Base-by-base conservation (phyloP, 2,888 invertebrate genomes). In the Parnassius glacialis region DNA sequence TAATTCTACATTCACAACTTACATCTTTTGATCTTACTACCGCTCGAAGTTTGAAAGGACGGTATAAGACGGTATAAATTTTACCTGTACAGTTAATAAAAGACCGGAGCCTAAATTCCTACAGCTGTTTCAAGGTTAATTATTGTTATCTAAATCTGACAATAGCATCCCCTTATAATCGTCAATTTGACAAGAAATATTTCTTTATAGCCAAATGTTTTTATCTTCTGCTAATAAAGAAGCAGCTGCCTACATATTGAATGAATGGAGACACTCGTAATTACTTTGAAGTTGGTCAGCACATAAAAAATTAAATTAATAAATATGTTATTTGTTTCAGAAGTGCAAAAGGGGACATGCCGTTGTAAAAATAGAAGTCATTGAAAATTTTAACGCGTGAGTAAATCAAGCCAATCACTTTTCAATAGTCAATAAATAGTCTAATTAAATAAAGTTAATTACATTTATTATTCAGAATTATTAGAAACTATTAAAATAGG, bases 291-390 rank as follows among this genome's bases (percentile, higher is more conserved):
- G 7, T 7, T 34, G 34, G 5, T 7, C 0, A 34, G 34, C 7
- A 34, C 5, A 34, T 34, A 34, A 34, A 34, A 20, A 20, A 20
- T 34, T 1, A 57, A 57, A 9, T 42, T 34, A 20, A 25, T 44
- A 54, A 64, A 64, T 64, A 70, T 68, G 52, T 71, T 71, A 67
- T 70, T 86, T 87, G 81, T 88, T 89, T 61, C 87, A 90, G 90
- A 78, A 80, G 90, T 90, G 90, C 90, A 89, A 76, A 78, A 77
- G 77, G 77, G 81, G 87, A 83, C 80, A 90, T 89, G 89, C 77
- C 79, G 75, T 34, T 34, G 34, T 34, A 34, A 34, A 25, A 34
- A 34, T 7, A 34, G 7, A 75, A 74, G 69, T 34, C 74, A 78
- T 79, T 76, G 80, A 80, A 81, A 78, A 77, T 78, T 69, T 73